Base-by-base conservation (phyloP, 1,140 invertebrate genomes). In the Caenorhabditis latens region DNA sequence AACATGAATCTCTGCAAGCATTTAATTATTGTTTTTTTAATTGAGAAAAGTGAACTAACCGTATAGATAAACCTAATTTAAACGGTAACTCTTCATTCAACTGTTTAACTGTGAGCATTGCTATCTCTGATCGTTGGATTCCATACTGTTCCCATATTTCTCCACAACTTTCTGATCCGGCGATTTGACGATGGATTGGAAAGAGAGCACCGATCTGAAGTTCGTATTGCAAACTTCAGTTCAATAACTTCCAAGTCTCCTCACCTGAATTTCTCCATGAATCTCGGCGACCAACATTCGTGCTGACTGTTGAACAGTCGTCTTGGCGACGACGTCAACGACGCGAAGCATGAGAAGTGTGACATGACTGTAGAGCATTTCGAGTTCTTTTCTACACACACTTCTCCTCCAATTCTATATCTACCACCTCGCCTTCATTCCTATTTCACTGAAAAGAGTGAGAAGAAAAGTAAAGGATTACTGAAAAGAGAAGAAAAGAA, bases 51-150 rank as follows among this genome's bases (percentile, higher is more conserved):
- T 1, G 7, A 19, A 48, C 53, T 11, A 46, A 87, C 86, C 86
- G 55, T 61, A 96, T 95, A 91, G 96, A 95, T 84, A 96, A 94
- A 9, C 96, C 96, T 16, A 96, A 93, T 4, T 93, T 95, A 65
- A 96, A 94, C 93, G 83, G 95, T 90, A 85, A 94, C 61, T 88
- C 94, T 90, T 48, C 87, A 91, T 95, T 95, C 82, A 95, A 94
- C 84, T 93, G 90, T 86, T 95, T 94, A n/a, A 95, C 92, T 0
- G 94, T 94, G 84, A 93, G 89, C 83, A 95, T 93, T 79, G 95
- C 95, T 4, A 95, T 95, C 93, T 96, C 95, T 0, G 95, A 94
- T 53, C 96, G 92, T 91, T 96, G 96, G 21, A 96, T 96, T 2
- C 96, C 96, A 91, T 96, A 96, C 88, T 95, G 92, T 57, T 91